Percentiles rank a stretch among this genome's conserved stretches.
Evolutionary conservation across 2,113 vertebrate species (phyloP).

Genomic region (Andinoacara biseriatus): DNA sequence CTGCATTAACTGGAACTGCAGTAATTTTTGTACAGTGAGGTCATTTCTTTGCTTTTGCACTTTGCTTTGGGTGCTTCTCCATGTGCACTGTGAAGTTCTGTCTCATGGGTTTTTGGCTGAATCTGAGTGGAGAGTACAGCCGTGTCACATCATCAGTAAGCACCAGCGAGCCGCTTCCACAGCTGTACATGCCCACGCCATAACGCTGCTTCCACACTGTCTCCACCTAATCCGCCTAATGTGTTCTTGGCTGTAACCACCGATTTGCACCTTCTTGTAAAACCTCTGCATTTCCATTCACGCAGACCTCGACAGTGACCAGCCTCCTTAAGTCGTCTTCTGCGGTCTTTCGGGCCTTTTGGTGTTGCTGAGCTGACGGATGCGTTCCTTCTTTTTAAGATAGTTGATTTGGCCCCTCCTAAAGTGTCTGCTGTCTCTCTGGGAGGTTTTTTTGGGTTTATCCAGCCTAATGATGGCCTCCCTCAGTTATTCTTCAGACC

Average conservation of each 20-base stretch:
- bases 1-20: not conserved
- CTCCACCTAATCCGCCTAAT: too few relatives aligned
- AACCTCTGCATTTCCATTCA: not conserved
- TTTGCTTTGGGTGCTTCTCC: not conserved
- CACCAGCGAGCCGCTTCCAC: too few relatives aligned
- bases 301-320: not conserved
- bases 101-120: not conserved
- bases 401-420: not conserved
- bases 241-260: not conserved
- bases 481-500: not conserved
- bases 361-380: not conserved
- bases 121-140: too few relatives aligned
- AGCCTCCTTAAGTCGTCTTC: not conserved
- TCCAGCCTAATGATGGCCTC: not conserved
- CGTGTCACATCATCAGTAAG: not conserved
- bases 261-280: not conserved
- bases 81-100: not conserved
- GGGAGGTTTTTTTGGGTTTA: not conserved
- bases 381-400: not conserved
- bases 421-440: not conserved
- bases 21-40: not conserved
- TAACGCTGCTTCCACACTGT: too few relatives aligned
- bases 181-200: too few relatives aligned
- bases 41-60: not conserved
- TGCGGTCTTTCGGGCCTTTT: not conserved